Evolutionary conservation across 2,113 vertebrate species (phyloP).

Genomic region (Ochotona curzoniae): DNA sequence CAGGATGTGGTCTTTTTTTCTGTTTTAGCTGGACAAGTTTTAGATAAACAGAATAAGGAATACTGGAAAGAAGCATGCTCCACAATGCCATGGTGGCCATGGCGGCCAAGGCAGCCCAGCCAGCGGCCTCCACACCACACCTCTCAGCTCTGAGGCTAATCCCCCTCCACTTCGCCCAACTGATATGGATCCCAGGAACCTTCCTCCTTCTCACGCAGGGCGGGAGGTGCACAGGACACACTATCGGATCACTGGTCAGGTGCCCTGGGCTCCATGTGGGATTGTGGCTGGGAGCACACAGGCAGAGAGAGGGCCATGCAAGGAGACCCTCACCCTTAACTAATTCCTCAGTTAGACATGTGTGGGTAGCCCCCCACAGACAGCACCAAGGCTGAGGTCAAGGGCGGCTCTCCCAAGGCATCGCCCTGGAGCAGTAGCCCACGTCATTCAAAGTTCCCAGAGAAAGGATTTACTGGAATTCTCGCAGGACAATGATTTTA

Average conservation of each 20-base stretch:
- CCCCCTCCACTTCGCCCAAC: neutral
- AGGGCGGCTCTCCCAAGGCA: accelerated
- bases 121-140: neutral
- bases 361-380: too few relatives aligned
- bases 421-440: neutral
- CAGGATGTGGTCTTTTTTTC: too few relatives aligned
- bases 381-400: neutral
- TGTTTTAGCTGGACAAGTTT: neutral
- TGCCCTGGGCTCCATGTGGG: neutral
- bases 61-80: neutral
- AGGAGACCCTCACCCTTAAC: neutral
- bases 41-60: neutral
- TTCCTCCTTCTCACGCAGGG: neutral
- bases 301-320: too few relatives aligned
- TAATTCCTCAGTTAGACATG: neutral
- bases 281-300: too few relatives aligned
- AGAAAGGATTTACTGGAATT: neutral
- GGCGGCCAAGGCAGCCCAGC: neutral
- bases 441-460: neutral
- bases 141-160: neutral
- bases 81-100: accelerated
- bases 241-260: neutral
- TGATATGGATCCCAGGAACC: neutral
- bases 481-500: neutral
- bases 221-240: neutral